These are phyloP conservation scores for Ardeotis arabs DNA, from an alignment of 2,113 vertebrate genomes.

Conservation along the genomic window DNA sequence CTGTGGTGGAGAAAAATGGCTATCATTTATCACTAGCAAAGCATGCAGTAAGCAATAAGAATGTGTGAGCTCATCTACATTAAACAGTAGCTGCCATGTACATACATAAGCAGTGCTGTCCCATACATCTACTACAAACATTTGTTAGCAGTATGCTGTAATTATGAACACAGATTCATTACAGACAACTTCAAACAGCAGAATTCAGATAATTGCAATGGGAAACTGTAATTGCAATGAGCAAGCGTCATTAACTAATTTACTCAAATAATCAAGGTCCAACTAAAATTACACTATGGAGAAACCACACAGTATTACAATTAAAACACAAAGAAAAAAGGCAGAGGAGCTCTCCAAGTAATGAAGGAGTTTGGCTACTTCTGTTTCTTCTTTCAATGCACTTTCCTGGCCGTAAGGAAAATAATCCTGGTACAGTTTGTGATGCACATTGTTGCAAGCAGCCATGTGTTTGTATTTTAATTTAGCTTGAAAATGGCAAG, in stretches of 20 bases:
- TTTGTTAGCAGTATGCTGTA: not conserved
- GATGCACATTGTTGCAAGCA: not conserved
- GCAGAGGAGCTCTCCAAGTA: not conserved
- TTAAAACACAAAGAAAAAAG: conserved; percentile 4
- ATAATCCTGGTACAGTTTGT: not conserved
- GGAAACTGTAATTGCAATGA: not conserved
- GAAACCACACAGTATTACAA: not conserved
- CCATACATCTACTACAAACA: not conserved
- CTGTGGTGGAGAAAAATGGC: not conserved
- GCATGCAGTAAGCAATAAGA: not conserved
- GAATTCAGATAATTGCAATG: not conserved
- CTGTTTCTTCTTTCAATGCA: not conserved
- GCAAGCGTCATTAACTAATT: not conserved
- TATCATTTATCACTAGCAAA: conserved; percentile 45
- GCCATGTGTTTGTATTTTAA: not conserved
- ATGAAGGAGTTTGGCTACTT: not conserved
- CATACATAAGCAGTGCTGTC: not conserved
- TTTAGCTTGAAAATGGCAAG: not conserved
- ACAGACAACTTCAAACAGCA: not conserved
- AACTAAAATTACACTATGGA: not conserved
- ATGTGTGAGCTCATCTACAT: not conserved
- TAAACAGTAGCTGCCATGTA: not conserved
- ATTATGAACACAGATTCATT: not conserved
- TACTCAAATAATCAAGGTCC: not conserved
- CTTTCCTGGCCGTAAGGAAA: not conserved